Evolutionary conservation across 2,113 vertebrate genomes (phyloP), one percentile per base, ranked within the genome.

Genomic region (Triplophysa tibetana): DNA sequence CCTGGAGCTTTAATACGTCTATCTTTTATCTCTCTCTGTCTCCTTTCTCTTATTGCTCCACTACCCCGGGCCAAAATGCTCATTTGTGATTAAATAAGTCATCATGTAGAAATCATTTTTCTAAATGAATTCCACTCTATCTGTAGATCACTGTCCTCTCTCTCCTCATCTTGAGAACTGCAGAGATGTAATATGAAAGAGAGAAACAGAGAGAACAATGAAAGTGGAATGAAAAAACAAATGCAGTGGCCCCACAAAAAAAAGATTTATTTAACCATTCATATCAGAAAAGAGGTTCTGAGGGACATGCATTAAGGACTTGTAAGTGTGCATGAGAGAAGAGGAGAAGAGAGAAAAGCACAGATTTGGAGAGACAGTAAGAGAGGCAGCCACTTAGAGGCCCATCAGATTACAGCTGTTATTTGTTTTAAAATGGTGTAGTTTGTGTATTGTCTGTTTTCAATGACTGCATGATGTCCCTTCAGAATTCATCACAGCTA

Each of bases 71-170:
- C 87, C 85, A 82, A 89, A 88, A 88, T 86, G 89, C 89, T 92
- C 90, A 89, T 86, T 88, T 88, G 87, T 91, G 90, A 93, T 92
- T 94, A 94, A 91, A 93, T 91, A 90, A 87, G 88, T 90, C 89
- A 90, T 91, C 81, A 24, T 88, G 89, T 85, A 88, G 90, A 90
- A 93, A 92, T 94, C 91, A 92, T 93, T 92, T 93, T 89, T 91
- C 86, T 86, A 92, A 92, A 93, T 93, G 91, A 93, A 92, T 93
- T 92, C 92, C 91, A 91, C 89, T 90, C 89, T 45, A 17, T 72
- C 50, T 56, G 23, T 24, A 56, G 50, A 70, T 33, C 70, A 86
- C 88, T 90, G 82, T 89, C 88, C 87, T 86, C 86, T 79, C 78
- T 8, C 21, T 23, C 16, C 68, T 43, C 82, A 87, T 56, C n/a